A percentile compares a stretch with the other conserved stretches of the same genome.
Conservation (phyloP, 2,888 invertebrate species). For the Oithona nana region DNA sequence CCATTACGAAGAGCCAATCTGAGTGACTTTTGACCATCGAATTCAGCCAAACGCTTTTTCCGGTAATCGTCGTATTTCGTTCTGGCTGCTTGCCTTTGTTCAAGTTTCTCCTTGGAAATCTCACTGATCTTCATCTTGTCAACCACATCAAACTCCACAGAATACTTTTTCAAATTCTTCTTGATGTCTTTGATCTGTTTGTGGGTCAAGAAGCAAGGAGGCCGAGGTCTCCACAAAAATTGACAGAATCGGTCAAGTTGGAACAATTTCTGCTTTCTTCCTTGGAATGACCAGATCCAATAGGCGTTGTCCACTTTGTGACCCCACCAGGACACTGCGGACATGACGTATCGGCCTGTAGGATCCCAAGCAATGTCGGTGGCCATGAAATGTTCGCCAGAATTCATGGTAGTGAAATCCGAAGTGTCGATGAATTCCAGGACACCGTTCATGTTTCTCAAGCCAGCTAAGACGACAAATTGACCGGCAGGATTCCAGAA, state of each 20-base stretch:
- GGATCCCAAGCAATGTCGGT: constrained; percentile 99
- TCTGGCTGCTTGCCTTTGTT: constrained; percentile 71
- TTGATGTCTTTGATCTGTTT: constrained; percentile 78
- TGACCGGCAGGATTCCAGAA: constrained; percentile 94
- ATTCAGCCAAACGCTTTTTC: constrained; percentile 50
- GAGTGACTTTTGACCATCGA: constrained; percentile 52
- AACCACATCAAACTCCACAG: constrained; percentile 84
- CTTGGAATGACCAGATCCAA: constrained; percentile 96
- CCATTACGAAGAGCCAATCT: constrained; percentile 53
- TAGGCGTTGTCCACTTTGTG: constrained; percentile 79
- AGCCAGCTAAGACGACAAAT: constrained; percentile 78
- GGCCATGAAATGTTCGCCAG: constrained; percentile 72
- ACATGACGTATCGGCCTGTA: constrained; percentile 88
- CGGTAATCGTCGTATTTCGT: constrained; percentile 67
- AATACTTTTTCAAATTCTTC: constrained; percentile 93
- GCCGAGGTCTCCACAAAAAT: constrained; percentile 86
- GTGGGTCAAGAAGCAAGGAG: constrained; percentile 57
- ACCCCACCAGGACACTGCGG: constrained; percentile 85
- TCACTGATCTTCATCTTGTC: constrained; percentile 78
- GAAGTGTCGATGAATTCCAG: constrained; percentile 87
- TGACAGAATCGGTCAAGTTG: constrained; percentile 84
- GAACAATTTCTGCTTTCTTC: constrained; percentile 50
- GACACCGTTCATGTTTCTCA: constrained; percentile 63
- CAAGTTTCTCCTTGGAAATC: constrained; percentile 50
- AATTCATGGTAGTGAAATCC: constrained; percentile 85